Base-by-base conservation (phyloP, 1,140 invertebrate species). In the Oedothorax gibbosus region DNA sequence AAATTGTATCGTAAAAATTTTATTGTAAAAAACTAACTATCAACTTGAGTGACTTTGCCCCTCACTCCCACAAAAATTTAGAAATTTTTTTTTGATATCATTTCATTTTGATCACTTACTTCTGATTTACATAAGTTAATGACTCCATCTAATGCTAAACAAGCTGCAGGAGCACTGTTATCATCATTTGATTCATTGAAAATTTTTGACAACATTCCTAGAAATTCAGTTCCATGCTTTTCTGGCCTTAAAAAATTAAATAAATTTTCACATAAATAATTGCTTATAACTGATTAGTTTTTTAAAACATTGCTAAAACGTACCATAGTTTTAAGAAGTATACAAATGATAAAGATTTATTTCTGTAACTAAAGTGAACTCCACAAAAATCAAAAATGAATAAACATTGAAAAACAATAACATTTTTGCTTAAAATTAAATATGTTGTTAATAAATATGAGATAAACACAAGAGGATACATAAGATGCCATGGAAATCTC, bases 91-190 rank as follows among this genome's bases (percentile, higher is more conserved):
- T 35, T 35, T 35, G 5, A 5, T 35, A 2, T 35, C 35, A 35
- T 35, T n/a, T 35, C 35, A 21, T 7, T 11, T 79, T 53, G 64
- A 49, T 12, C 20, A 49, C 18, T 71, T 66, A 80, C 85, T 49
- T 80, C 85, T 49, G 76, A 65, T 81, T 75, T 80, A 49, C 85
- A 86, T 1, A 86, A 20, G 51, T 14, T 50, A 71, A 81, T 80
- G n/a, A 86, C 71, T 15, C 85, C 85, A 80, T 80, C 77, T 49
- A 86, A 68, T 53, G 85, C 85, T 76, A 86, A 86, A 20, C 69
- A 77, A 9, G 57, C 85, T 75, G 62, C 85, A 56, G 85, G 69
- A 10, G 49, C 21, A 60, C n/a, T 86, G 6, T 50, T 18, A 49
- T 80, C 85, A 66, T 75, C 77, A 75, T 56, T 50, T 15, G 68